Percentiles rank a stretch among this genome's conserved stretches.
Conservation (phyloP, 2,113 vertebrate species). For the Lepus timidus region DNA sequence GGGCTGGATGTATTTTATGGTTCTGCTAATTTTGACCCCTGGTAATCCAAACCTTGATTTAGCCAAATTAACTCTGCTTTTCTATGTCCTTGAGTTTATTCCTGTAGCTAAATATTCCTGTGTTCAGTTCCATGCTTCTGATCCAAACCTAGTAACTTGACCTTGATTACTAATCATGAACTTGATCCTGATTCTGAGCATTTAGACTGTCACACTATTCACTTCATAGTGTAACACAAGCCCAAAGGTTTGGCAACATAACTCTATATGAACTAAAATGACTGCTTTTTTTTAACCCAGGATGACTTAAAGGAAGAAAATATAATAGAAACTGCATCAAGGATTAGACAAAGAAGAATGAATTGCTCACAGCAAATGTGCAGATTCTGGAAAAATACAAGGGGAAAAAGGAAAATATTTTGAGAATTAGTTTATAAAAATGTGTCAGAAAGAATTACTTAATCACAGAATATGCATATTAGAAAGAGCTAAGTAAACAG, state of each 20-base stretch:
- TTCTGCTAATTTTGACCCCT: slow-evolving; percentile 19
- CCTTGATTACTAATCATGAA: neutral
- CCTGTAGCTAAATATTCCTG: neutral
- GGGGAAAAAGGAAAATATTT: slow-evolving; percentile 50
- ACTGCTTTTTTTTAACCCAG: neutral
- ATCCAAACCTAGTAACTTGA: slow-evolving; percentile 7
- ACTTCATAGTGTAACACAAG: neutral
- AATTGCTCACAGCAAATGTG: slow-evolving; percentile 62
- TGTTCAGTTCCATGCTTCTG: neutral
- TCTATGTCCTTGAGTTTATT: slow-evolving; percentile 28
- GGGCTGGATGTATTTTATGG: neutral
- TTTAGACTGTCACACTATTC: neutral
- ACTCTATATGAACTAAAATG: neutral
- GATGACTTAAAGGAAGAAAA: slow-evolving; percentile 47
- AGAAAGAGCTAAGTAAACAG: slow-evolving; percentile 6
- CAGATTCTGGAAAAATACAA: slow-evolving; percentile 61
- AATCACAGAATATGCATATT: neutral
- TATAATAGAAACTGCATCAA: slow-evolving; percentile 50
- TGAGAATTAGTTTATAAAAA: slow-evolving; percentile 55
- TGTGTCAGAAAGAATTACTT: slow-evolving; percentile 11
- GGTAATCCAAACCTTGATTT: slow-evolving; percentile 24
- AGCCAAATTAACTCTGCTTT: neutral
- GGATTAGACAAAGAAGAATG: slow-evolving; percentile 57
- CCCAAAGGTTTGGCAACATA: neutral
- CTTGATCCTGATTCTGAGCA: neutral